phyloP scores from a whole-genome alignment of 2,113 vertebrate species.

The Pseudorectes ferrugineus region DNA sequence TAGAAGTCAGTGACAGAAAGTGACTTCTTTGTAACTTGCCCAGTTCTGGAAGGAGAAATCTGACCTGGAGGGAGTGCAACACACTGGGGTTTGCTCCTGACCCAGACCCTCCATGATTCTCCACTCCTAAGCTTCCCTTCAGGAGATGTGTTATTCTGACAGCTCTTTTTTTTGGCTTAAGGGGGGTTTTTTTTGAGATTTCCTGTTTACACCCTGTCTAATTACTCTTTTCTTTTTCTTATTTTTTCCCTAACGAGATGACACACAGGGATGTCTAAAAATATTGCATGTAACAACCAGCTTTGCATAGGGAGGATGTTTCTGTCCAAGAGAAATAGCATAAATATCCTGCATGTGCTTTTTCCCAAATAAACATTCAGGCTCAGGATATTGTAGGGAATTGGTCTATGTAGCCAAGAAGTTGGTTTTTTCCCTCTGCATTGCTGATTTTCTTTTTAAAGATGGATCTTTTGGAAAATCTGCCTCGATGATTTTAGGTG shows the following conservation, averaged over 20 bases:
- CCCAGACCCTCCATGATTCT: neutral
- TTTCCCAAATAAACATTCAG: neutral
- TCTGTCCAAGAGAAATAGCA: conserved; percentile 12
- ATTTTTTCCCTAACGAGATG: conserved; percentile 4
- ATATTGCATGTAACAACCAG: conserved; percentile 52
- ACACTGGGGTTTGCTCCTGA: neutral
- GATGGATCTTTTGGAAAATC: neutral
- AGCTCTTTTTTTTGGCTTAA: neutral
- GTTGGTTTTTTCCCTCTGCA: neutral
- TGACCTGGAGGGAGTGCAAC: neutral
- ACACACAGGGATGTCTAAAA: conserved; percentile 66
- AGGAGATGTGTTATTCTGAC: neutral
- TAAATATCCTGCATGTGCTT: conserved; percentile 49
- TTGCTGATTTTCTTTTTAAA: neutral
- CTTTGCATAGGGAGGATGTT: conserved; percentile 44
- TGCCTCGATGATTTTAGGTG: neutral
- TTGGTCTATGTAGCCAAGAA: neutral
- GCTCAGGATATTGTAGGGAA: neutral
- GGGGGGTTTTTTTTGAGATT: neutral
- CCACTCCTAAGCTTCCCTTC: neutral
- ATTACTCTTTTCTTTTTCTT: neutral
- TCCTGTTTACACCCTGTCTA: conserved; percentile 62
- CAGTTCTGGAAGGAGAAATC: neutral
- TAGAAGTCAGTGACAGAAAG: neutral
- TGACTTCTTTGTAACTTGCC: neutral